Base-by-base conservation (phyloP, 2,113 vertebrate species). In the Dendropsophus ebraccatus region DNA sequence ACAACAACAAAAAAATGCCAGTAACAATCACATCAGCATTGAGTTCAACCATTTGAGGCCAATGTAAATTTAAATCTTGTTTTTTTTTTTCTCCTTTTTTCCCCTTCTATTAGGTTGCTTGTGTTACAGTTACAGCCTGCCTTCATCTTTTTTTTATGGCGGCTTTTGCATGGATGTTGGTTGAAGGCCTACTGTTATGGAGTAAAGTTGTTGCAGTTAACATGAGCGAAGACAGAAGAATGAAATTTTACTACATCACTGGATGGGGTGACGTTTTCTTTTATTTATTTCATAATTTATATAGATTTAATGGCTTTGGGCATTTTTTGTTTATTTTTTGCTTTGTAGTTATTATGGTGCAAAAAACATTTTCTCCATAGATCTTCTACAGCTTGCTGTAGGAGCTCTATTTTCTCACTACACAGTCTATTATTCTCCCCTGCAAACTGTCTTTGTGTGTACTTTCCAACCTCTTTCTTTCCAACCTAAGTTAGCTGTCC, bases 121-220 rank as follows among this genome's bases (percentile, higher is more conserved):
- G 97, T 85, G 92, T 96, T 70, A 25, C 88, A 0, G 91, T 98
- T 89, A 97, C 97, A 0, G 96, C 93, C 0, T 90, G 91, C 5
- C 94, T 97, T 25, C 96, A 97, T 54, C 94, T 98, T 73, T 96
- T 97, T 92, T 98, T 97, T 93, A 94, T 96, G 96, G 96, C 93
- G 0, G 96, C 96, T 2, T 98, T 98, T 91, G 96, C 95, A 0
- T 98, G 97, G 97, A 97, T 97, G 97, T 89, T 97, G 91, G 96
- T 97, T 19, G 97, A 98, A 88, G 97, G 96, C 0, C 91, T 98
- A 84, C 94, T 97, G 41, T 94, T 99, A 6, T 97, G 97, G 97
- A 98, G 95, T 90, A 98, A 96, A 89, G 97, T 97, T 5, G 96
- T 98, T 0, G 95, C 96, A 0, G 96, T 98, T 47, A 96, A 97